Evolutionary conservation across 2,113 vertebrate genomes (phyloP).

Genomic region (Albula glossodonta): DNA sequence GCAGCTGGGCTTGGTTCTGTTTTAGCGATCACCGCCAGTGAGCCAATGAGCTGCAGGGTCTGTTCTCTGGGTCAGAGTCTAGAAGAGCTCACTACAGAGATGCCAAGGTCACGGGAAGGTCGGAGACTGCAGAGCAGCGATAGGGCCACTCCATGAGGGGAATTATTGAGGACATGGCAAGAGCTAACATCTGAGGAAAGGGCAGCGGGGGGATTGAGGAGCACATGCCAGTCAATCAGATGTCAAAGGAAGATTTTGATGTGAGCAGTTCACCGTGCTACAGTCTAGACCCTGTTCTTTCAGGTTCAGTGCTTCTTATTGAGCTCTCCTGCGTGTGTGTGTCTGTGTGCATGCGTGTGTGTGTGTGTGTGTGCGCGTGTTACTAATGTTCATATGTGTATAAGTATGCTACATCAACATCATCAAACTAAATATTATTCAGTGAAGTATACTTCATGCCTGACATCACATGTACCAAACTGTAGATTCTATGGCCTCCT

Average conservation of each 20-base stretch:
- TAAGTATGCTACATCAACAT: too few relatives aligned
- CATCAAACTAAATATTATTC: too few relatives aligned
- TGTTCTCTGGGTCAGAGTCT: conserved; percentile 41
- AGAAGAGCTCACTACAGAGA: conserved; percentile 20
- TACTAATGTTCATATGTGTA: too few relatives aligned
- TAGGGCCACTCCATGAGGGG: conserved; percentile 29
- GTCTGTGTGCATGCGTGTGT: too few relatives aligned
- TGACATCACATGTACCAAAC: background rate
- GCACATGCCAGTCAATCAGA: background rate
- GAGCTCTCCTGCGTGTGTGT: too few relatives aligned
- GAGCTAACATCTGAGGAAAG: background rate
- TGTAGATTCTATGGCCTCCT: background rate
- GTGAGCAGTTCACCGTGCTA: background rate
- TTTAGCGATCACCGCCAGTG: background rate
- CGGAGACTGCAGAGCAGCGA: background rate
- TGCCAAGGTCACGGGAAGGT: conserved; percentile 53
- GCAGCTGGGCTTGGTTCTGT: background rate
- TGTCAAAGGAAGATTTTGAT: background rate
- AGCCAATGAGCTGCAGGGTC: conserved; percentile 39
- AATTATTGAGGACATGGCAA: conserved; percentile 42
- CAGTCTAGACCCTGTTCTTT: background rate
- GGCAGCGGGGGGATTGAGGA: background rate
- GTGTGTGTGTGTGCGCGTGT: too few relatives aligned
- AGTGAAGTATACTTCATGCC: background rate
- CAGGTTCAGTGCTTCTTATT: too few relatives aligned